phyloP scores from a whole-genome alignment of 2,888 invertebrate species.

The Epinotia demarniana region DNA sequence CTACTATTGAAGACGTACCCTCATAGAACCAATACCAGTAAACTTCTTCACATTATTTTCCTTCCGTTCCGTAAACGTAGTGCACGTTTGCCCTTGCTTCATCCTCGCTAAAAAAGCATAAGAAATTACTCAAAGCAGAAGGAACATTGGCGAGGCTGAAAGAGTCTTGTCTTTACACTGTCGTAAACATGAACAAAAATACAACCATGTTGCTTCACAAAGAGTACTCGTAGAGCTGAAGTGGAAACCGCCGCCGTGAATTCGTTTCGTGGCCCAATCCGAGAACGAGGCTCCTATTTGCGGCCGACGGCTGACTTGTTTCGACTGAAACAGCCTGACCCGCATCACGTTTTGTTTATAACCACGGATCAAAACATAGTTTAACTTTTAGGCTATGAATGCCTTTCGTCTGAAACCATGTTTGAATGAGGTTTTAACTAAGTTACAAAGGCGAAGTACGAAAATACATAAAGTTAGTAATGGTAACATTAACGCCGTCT shows the following conservation, averaged over 20 bases:
- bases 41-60: not conserved
- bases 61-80: not conserved
- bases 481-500: too few relatives aligned
- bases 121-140: not conserved
- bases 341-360: slow-evolving; percentile 33
- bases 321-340: slow-evolving; percentile 16
- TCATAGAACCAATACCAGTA: too few relatives aligned
- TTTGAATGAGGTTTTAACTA: not conserved
- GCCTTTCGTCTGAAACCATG: slow-evolving; percentile 5
- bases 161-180: not conserved
- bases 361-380: slow-evolving; percentile 33
- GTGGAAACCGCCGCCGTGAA: slow-evolving; percentile 20
- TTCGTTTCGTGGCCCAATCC: slow-evolving; percentile 3
- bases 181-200: not conserved
- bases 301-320: slow-evolving; percentile 4
- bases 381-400: slow-evolving; percentile 11
- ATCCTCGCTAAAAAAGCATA: not conserved
- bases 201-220: not conserved
- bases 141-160: not conserved
- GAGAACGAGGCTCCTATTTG: slow-evolving; percentile 2
- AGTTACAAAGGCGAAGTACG: not conserved
- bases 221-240: slow-evolving; percentile 1
- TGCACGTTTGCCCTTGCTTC: not conserved
- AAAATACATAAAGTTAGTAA: not conserved
- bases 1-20: too few relatives aligned